Evolutionary conservation across 1,140 invertebrate species (phyloP), one percentile per base, ranked within the genome.

Genomic region (Drosophila bipectinata): DNA sequence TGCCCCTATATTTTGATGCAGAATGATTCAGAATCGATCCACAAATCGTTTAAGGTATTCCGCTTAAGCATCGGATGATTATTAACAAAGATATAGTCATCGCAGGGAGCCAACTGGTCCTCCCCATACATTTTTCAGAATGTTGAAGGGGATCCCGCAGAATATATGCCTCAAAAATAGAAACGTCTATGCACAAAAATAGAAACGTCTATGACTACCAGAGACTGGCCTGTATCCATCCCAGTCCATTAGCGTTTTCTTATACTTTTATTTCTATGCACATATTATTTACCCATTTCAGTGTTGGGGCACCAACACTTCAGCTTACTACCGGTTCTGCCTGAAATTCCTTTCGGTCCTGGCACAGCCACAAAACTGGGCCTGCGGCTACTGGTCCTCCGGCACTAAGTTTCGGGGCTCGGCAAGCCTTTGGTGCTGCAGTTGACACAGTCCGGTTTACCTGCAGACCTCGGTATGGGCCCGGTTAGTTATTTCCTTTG

Each of bases 211-310:
- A 51, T 51, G 58, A 32, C 44, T 71, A 21, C 21, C 45, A 68
- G n/a, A 52, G 9, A 15, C 12, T 59, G 9, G 54, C 10, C 47
- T 28, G 28, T 58, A 56, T 56, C 26, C 63, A 49, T 14, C 15
- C 12, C 8, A 8, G 48, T 48, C 3, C 6, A 21, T 67, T 58
- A 28, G 44, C 51, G 52, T 73, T 73, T 73, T 55, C 56, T 32
- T 63, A 44, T 39, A 44, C 52, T 47, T 53, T 32, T 57, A 57
- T 66, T 66, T 75, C 57, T 54, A 75, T 75, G 60, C 53, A 44
- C 34, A 58, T 57, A 49, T 30, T 64, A 57, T 74, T 57, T 64
- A 63, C 24, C 68, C 48, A 48, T 75, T 63, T 73, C 10, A 56
- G 51, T 73, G 9, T 52, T 7, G 21, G 26, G 26, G 14, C 37